Base-by-base conservation (phyloP, 2,113 vertebrate genomes). In the Cyanoderma ruficeps region DNA sequence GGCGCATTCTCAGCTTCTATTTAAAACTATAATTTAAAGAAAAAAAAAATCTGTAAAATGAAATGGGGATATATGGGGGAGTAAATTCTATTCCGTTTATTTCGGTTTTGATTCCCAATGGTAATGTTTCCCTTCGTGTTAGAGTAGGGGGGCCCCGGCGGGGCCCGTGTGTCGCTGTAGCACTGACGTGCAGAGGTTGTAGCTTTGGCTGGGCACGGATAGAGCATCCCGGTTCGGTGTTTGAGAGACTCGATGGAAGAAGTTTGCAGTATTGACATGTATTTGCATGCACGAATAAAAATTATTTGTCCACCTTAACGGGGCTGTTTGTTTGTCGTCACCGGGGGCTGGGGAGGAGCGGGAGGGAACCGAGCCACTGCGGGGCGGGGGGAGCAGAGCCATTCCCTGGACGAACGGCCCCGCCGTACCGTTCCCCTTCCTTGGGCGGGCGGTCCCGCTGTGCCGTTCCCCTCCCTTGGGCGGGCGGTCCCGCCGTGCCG, bases 281-380 rank as follows among this genome's bases (percentile, higher is more conserved):
- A 98, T 98, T 98, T 99, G 99, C 99, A 99, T 99, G 99, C 98
- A 98, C 98, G 97, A 99, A 99, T 99, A 97, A 98, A 96, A 98
- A 98, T 97, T 97, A 97, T 97, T 98, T 98, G 98, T 98, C 98
- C 97, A 98, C 98, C 97, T 97, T 94, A 94, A 94, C n/a, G 47
- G 14, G 76, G 52, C 92, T 96, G 79, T 91, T 28, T 96, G 85
- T 92, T 25, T 80, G 61, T 84, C 14, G 72, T 84, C 41, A 6
- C 2, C 15, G 8, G 28, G 15, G 27, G 7, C 4, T 13, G 12
- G 23, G 44, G 30, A 21, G n/a, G 35, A 35, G 25, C 77, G 41
- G 42, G 42, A 37, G n/a, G 50, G 37, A 41, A 28, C 37, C 55
- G 56, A 24, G 35, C 22, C 46, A 3, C 28, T 31, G 5, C 15